Percentiles rank a stretch among this genome's conserved stretches.
These are phyloP conservation scores for Philereme transversata DNA, from an alignment of 2,888 invertebrate species.

Conservation along the genomic window DNA sequence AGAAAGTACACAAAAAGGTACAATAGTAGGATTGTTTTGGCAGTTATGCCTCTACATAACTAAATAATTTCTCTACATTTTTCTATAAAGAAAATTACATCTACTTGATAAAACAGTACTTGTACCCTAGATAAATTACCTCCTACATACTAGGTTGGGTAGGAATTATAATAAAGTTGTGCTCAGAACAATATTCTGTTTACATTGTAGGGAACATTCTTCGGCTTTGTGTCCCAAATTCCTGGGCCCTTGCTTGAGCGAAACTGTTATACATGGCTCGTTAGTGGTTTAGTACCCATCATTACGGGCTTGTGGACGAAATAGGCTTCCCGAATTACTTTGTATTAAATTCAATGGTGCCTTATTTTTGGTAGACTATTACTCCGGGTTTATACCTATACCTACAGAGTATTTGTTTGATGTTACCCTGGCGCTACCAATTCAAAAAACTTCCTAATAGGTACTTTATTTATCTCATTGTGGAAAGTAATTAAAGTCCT, in stretches of 20 bases:
- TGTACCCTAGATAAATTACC: too few relatives aligned
- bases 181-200: constrained; percentile 32
- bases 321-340: constrained; percentile 34
- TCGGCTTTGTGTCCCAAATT: constrained; percentile 42
- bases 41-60: too few relatives aligned
- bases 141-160: neutral
- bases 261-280: constrained; percentile 40
- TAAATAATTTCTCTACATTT: too few relatives aligned
- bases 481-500: too few relatives aligned
- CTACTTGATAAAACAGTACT: neutral
- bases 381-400: neutral
- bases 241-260: constrained; percentile 41
- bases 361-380: constrained; percentile 8
- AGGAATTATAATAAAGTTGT: constrained; percentile 14
- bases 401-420: too few relatives aligned
- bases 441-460: too few relatives aligned
- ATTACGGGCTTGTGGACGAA: constrained; percentile 33
- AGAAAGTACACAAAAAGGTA: too few relatives aligned
- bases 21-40: too few relatives aligned
- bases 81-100: too few relatives aligned
- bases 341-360: constrained; percentile 31
- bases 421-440: too few relatives aligned
- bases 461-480: too few relatives aligned
- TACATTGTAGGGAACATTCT: constrained; percentile 45
- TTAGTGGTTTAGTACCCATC: constrained; percentile 44